Base-by-base conservation (phyloP, 2,888 invertebrate genomes). In the Dasysyrphus albostriatus region DNA sequence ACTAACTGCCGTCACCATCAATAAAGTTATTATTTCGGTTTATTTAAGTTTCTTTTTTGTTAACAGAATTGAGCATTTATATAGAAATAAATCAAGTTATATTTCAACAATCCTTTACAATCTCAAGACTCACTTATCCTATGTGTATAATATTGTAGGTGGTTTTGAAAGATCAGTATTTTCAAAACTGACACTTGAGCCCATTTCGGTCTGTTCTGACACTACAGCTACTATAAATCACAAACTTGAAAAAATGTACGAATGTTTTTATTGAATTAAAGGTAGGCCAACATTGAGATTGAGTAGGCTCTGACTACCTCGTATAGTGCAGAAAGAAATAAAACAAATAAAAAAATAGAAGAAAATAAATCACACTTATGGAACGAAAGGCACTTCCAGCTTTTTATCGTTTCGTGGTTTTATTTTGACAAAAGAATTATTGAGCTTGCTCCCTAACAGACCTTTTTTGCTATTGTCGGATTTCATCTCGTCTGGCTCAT, bases 291-390 rank as follows among this genome's bases (percentile, higher is more conserved):
- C 54, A 54, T 69, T 12, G 54, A 24, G 39, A 54, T 69, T 39
- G 69, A 69, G 12, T 51, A 54, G 59, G 8, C 24, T 39, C 59
- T 24, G 59, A 59, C 59, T 59, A 19, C 14, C 14, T 37, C 16
- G 24, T 24, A 16, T 37, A 24, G 24, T 42, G 54, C 54, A 54
- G 44, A 29, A 61, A 42, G 5, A 29, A 47, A 47, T 47, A 32
- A 39, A 65, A 44, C 24, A 61, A 44, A 63, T 19, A 47, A 34
- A 51, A 12, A 47, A 19, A 16, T 14, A 10, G 29, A 54, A 16
- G 69, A 69, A 69, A 54, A 69, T 69, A 69, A 69, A 69, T 69
- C 69, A 69, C 54, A 69, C 69, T 69, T 69, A 69, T 69, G 69
- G 39, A 69, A 69, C 39, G 69, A 69, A 69, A 54, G 69, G 69